Conservation (phyloP, 1,140 invertebrate genomes). For the Dendrolimus punctatus region DNA sequence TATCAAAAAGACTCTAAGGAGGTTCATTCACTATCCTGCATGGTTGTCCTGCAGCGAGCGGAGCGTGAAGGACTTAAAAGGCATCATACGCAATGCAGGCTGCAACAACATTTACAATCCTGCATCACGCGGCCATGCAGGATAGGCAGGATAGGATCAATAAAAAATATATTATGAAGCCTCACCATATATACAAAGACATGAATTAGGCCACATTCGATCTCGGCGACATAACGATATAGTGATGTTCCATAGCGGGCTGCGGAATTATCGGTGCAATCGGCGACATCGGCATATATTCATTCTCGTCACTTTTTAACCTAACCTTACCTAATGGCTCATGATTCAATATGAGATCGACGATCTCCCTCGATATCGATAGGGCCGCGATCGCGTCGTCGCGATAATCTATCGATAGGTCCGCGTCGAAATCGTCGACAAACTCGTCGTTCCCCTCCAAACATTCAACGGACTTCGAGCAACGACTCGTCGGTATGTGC, state of each 20-base stretch:
- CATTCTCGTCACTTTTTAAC: constrained; percentile 32
- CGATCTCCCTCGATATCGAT: constrained; percentile 37
- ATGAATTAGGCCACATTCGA: constrained; percentile 36
- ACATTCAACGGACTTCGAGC: constrained; percentile 55
- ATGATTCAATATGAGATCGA: constrained; percentile 35
- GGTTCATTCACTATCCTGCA: too few relatives aligned
- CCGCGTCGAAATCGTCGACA: constrained; percentile 30
- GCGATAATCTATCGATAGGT: constrained; percentile 28
- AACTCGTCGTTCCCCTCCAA: constrained; percentile 34
- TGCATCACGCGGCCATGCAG: too few relatives aligned
- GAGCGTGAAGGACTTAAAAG: constrained; percentile 12
- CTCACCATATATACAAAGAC: neutral
- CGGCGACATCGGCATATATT: constrained; percentile 56
- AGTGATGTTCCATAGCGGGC: constrained; percentile 41
- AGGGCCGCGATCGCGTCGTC: constrained; percentile 26
- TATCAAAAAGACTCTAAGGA: too few relatives aligned
- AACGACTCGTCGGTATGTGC: constrained; percentile 30
- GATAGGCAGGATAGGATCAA: too few relatives aligned
- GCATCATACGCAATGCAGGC: too few relatives aligned
- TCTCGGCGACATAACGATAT: constrained; percentile 55
- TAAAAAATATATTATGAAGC: too few relatives aligned
- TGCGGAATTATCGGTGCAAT: constrained; percentile 44
- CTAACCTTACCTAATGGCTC: constrained; percentile 30
- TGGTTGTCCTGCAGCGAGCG: constrained; percentile 2
- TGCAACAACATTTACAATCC: too few relatives aligned